phyloP scores from a whole-genome alignment of 2,113 vertebrate genomes.

The Crypturellus undulatus region DNA sequence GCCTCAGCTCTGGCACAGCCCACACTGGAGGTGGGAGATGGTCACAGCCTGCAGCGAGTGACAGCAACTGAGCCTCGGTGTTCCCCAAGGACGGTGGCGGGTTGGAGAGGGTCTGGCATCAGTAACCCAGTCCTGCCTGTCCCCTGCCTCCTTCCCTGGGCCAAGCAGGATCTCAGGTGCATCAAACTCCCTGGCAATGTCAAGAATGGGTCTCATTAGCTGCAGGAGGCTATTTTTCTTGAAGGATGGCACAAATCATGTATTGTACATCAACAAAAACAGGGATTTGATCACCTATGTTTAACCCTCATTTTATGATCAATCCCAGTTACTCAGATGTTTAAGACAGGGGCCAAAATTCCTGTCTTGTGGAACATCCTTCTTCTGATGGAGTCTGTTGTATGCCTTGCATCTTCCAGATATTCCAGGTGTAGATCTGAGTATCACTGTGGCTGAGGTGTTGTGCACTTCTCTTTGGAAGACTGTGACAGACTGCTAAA shows the following conservation, averaged over 20 bases:
- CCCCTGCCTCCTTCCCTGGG: not conserved
- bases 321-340: not conserved
- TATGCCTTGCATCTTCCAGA: not conserved
- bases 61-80: not conserved
- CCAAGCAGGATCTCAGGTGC: not conserved
- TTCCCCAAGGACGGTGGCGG: not conserved
- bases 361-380: not conserved
- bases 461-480: not conserved
- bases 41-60: not conserved
- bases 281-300: not conserved
- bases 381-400: not conserved
- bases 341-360: not conserved
- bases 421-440: not conserved
- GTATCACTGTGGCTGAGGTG: not conserved
- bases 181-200: rapidly evolving
- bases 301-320: not conserved
- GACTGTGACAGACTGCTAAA: not conserved
- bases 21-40: not conserved
- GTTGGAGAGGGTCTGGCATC: not conserved
- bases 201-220: not conserved
- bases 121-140: not conserved
- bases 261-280: not conserved
- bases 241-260: not conserved
- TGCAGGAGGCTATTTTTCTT: not conserved
- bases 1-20: not conserved